Evolutionary conservation across 2,888 invertebrate genomes (phyloP).

Genomic region (Pristionchus japonicus): DNA sequence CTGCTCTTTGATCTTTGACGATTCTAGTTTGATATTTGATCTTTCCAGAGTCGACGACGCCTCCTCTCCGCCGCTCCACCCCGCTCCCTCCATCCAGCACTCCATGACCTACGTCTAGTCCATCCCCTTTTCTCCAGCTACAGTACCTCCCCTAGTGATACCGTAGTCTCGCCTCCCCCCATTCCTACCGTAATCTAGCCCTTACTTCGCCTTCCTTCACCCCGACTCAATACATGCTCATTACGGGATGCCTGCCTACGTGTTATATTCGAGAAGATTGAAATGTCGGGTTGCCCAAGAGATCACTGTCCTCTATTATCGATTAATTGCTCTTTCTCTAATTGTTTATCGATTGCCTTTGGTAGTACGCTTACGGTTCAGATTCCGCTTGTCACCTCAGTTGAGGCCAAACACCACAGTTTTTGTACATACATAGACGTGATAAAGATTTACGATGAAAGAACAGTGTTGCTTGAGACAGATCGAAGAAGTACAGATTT

Average conservation of each 20-base stretch:
- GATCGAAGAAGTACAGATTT: not conserved
- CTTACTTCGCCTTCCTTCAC: not conserved
- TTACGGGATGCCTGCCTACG: not conserved
- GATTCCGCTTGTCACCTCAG: not conserved
- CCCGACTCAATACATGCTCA: not conserved
- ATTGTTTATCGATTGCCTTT: not conserved
- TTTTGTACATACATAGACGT: conserved; percentile 20
- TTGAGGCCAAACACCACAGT: not conserved
- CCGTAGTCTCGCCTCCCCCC: conserved; percentile 7
- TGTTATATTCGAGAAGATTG: not conserved
- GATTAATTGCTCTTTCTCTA: not conserved
- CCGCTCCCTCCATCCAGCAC: conserved; percentile 36
- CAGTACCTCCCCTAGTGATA: not conserved
- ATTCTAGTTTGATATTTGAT: not conserved
- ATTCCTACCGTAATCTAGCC: conserved; percentile 27
- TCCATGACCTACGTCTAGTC: conserved; percentile 62
- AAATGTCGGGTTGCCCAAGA: not conserved
- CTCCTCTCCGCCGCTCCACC: not conserved
- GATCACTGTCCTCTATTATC: not conserved
- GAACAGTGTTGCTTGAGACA: not conserved
- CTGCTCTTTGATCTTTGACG: not conserved
- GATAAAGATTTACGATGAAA: not conserved
- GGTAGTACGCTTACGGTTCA: not conserved
- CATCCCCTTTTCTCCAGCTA: not conserved
- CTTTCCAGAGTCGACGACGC: conserved; percentile 37